Percentiles rank a stretch among this genome's conserved stretches.
These are phyloP conservation scores for Oryzias javanicus DNA, from an alignment of 2,113 vertebrate species.

Conservation along the genomic window DNA sequence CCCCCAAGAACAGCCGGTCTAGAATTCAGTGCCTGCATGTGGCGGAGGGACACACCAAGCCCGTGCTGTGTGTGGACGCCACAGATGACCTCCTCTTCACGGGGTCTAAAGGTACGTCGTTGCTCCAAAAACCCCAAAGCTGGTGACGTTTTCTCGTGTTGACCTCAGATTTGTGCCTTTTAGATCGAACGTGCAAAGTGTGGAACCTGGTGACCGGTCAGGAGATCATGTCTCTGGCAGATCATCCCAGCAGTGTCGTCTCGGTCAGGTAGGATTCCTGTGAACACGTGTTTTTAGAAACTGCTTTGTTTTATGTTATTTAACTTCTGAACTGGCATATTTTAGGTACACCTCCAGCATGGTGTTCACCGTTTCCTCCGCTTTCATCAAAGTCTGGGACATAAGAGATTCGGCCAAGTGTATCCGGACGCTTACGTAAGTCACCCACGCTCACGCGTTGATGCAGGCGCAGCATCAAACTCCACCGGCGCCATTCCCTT, in stretches of 20 bases:
- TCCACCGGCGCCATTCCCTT: neutral
- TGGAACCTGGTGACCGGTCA: constrained; percentile 99
- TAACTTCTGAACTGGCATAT: neutral
- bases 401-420: constrained; percentile 97
- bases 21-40: constrained; percentile 85
- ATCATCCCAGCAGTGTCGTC: constrained; percentile 88
- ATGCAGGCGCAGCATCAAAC: too few species aligned
- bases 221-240: constrained; percentile 93
- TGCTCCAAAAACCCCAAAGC: rapidly evolving
- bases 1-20: constrained; percentile 73
- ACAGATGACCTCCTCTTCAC: constrained; percentile 98
- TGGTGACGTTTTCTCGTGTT: neutral
- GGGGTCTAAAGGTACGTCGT: constrained; percentile 89
- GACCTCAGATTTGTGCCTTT: neutral
- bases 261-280: constrained; percentile 69
- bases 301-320: rapidly evolving
- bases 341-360: constrained; percentile 88
- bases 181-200: constrained; percentile 98
- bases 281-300: too few species aligned
- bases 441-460: constrained; percentile 27
- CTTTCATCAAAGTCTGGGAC: constrained; percentile 98
- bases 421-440: constrained; percentile 90
- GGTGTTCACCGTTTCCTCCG: constrained; percentile 95
- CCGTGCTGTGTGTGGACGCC: constrained; percentile 91
- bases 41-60: constrained; percentile 94